phyloP scores from a whole-genome alignment of 1,140 invertebrate species.

The Apis florea region DNA sequence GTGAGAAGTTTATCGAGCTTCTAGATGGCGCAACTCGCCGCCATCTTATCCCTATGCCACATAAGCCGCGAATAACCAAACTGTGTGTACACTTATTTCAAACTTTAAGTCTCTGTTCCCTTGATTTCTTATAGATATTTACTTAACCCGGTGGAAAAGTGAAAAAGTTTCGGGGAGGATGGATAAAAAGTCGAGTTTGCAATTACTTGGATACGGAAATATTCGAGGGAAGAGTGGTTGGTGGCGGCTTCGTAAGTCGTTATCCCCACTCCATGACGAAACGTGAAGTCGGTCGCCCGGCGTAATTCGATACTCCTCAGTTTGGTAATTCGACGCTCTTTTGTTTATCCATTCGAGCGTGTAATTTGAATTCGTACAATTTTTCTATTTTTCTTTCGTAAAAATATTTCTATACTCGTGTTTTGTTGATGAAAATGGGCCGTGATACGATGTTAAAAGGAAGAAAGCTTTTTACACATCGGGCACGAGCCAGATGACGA shows the following conservation, averaged over 20 bases:
- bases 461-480: not conserved
- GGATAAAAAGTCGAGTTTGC: not conserved
- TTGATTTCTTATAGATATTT: not conserved
- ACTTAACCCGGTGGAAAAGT: not conserved
- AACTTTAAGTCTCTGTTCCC: not conserved
- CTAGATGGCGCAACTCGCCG: not conserved
- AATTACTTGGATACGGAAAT: not conserved
- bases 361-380: too few species aligned
- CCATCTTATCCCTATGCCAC: not conserved
- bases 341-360: too few species aligned
- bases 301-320: too few species aligned
- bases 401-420: too few species aligned
- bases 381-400: too few species aligned
- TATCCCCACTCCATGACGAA: too few species aligned
- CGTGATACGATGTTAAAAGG: too few species aligned
- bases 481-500: slow-evolving; percentile 31
- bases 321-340: too few species aligned
- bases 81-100: not conserved
- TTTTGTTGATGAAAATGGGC: too few species aligned
- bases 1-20: slow-evolving; percentile 42
- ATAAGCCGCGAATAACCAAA: not conserved
- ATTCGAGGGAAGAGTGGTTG: not conserved
- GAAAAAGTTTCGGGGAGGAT: not conserved
- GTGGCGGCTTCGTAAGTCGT: not conserved
- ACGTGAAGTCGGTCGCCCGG: too few species aligned